Percentiles rank a stretch among this genome's conserved stretches.
Conservation (phyloP, 2,888 invertebrate species). For the Margaritifera margaritifera region DNA sequence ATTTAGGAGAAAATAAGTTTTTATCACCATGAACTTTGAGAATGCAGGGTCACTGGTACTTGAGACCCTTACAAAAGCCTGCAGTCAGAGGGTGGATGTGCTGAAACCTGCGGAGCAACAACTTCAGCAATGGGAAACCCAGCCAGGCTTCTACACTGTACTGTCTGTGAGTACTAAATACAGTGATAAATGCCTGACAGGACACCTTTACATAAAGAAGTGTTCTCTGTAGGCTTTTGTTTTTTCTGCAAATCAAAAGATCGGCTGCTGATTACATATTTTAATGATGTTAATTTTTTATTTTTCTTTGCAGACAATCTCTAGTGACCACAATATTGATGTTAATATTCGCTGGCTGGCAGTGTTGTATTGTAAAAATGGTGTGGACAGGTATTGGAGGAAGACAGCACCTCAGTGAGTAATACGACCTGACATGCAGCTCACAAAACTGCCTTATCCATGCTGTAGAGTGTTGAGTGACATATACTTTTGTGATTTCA, state of each 20-base stretch:
- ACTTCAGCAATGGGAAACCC: conserved; percentile 89
- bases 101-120: conserved; percentile 91
- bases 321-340: conserved; percentile 84
- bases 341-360: conserved; percentile 93
- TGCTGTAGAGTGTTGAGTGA: too few species aligned
- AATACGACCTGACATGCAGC: background rate
- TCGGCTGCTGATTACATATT: background rate
- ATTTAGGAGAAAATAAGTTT: too few species aligned
- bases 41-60: conserved; percentile 75
- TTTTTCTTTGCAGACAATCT: conserved; percentile 79
- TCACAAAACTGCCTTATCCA: background rate
- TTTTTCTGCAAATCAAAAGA: background rate
- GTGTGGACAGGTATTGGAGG: conserved; percentile 93
- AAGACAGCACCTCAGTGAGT: conserved; percentile 84
- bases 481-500: too few species aligned
- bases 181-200: background rate
- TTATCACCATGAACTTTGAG: conserved; percentile 42
- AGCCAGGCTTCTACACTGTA: conserved; percentile 90
- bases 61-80: conserved; percentile 86
- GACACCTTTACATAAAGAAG: background rate
- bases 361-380: conserved; percentile 93
- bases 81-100: conserved; percentile 87
- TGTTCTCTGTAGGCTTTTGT: background rate
- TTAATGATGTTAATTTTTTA: background rate
- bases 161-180: conserved; percentile 79